phyloP scores from a whole-genome alignment of 1,140 invertebrate species.

The Antheraea mylitta region DNA sequence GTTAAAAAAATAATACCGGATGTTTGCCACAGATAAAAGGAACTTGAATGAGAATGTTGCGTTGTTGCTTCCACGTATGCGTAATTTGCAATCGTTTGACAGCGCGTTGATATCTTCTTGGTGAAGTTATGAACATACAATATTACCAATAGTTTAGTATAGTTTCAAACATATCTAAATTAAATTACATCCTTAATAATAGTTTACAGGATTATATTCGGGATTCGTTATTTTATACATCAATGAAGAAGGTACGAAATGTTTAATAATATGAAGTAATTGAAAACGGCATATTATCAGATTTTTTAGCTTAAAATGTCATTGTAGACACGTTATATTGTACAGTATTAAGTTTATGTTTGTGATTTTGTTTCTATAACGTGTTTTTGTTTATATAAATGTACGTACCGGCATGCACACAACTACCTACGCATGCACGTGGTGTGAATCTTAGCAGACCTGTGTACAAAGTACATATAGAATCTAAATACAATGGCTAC shows the following conservation, averaged over 20 bases:
- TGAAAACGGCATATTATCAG: too few relatives aligned
- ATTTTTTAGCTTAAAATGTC: not conserved
- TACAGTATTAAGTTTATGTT: not conserved
- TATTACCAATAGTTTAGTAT: not conserved
- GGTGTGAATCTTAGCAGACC: slow-evolving; percentile 10
- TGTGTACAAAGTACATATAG: slow-evolving; percentile 10
- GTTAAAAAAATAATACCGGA: slow-evolving; percentile 54
- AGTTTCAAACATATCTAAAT: not conserved
- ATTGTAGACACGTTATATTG: not conserved
- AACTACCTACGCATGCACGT: not conserved
- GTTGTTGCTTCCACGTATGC: slow-evolving; percentile 15
- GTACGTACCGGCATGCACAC: not conserved
- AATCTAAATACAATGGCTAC: slow-evolving; percentile 11
- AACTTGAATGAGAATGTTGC: slow-evolving; percentile 45
- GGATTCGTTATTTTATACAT: too few relatives aligned
- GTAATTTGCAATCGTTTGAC: slow-evolving; percentile 24
- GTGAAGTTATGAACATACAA: not conserved
- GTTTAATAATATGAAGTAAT: too few relatives aligned
- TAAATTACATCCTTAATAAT: too few relatives aligned
- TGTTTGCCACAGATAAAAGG: slow-evolving; percentile 63
- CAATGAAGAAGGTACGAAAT: too few relatives aligned
- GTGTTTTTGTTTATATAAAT: not conserved
- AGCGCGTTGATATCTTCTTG: slow-evolving; percentile 10
- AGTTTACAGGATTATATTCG: too few relatives aligned
- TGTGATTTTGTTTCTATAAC: not conserved